Evolutionary conservation across 2,888 invertebrate genomes (phyloP).

Genomic region (Dryococelus australis): DNA sequence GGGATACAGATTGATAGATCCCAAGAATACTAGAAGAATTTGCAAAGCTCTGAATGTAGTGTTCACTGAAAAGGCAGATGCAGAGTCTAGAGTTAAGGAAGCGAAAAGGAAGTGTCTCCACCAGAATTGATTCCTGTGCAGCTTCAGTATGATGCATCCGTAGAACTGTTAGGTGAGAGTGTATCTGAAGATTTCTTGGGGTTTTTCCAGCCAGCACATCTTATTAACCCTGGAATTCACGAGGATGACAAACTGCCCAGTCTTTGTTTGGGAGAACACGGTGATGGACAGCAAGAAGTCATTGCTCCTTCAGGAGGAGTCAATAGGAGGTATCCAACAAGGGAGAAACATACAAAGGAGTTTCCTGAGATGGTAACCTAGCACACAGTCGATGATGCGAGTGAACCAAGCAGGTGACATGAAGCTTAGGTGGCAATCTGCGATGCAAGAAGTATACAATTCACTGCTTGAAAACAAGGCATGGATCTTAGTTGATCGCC

Average conservation of each 20-base stretch:
- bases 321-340: background rate
- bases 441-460: background rate
- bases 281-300: background rate
- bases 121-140: background rate
- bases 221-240: too few species aligned
- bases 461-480: background rate
- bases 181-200: too few species aligned
- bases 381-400: background rate
- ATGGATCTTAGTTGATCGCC: too few species aligned
- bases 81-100: background rate
- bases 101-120: background rate
- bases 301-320: background rate
- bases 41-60: background rate
- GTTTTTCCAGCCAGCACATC: background rate
- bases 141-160: too few species aligned
- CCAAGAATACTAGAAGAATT: slow-evolving; percentile 45
- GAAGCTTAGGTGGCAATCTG: background rate
- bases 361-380: background rate
- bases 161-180: background rate
- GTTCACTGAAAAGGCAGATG: background rate
- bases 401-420: background rate
- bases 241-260: too few species aligned
- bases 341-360: background rate
- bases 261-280: too few species aligned
- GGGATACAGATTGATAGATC: slow-evolving; percentile 1